A percentile compares a stretch with the other conserved stretches of the same genome.
Evolutionary conservation across 2,113 vertebrate species (phyloP).

Genomic region (Puma concolor): DNA sequence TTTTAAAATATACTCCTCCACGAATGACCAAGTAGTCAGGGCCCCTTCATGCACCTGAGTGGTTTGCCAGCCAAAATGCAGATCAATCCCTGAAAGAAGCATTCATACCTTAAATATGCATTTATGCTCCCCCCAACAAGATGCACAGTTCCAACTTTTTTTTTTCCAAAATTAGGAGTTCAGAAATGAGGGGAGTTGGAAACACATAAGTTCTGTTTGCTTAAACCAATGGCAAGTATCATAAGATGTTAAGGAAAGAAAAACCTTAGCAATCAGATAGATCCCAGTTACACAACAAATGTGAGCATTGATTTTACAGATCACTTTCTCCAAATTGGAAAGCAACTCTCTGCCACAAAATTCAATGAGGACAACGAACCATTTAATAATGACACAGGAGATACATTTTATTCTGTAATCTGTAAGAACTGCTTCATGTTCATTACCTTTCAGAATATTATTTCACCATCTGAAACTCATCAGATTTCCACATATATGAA

Average conservation of each 20-base stretch:
- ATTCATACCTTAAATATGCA: slow-evolving; percentile 72
- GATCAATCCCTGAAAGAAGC: slow-evolving; percentile 77
- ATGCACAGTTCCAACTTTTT: slow-evolving; percentile 38
- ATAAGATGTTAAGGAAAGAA: slow-evolving; percentile 14
- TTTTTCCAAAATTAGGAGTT: slow-evolving; percentile 43
- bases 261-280: slow-evolving; percentile 11
- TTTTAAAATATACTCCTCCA: slow-evolving; percentile 82
- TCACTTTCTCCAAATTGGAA: slow-evolving; percentile 21
- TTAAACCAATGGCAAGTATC: slow-evolving; percentile 37
- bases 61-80: slow-evolving; percentile 56
- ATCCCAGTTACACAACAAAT: neutral
- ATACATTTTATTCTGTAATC: neutral
- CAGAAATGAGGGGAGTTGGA: slow-evolving; percentile 45
- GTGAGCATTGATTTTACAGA: neutral
- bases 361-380: neutral
- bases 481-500: neutral
- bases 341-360: neutral
- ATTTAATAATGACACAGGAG: neutral
- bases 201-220: slow-evolving; percentile 60
- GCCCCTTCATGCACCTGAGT: slow-evolving; percentile 70
- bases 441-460: neutral
- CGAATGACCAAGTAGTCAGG: slow-evolving; percentile 80
- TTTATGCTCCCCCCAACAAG: slow-evolving; percentile 21
- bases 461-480: neutral
- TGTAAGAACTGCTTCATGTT: neutral